Conservation (phyloP, 2,888 invertebrate genomes). For the Metacarcinus magister region DNA sequence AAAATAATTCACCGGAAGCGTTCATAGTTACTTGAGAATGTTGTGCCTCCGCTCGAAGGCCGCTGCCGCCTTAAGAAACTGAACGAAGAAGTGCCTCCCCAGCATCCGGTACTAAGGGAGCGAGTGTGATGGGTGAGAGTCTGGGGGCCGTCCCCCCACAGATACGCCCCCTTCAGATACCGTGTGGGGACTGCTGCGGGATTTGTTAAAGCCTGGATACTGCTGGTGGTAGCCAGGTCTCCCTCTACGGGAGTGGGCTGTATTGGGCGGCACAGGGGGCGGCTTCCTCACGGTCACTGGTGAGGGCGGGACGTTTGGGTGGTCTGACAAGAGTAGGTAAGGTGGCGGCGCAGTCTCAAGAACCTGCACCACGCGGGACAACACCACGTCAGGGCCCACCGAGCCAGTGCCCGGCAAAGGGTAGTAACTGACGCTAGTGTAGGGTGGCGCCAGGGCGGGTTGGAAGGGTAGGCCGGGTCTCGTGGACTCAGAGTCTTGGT, state of each 20-base stretch:
- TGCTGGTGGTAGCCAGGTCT: background rate
- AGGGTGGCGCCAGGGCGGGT: conserved; percentile 46
- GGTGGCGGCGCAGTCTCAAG: conserved; percentile 71
- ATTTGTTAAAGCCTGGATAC: conserved; percentile 49
- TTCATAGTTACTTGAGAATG: background rate
- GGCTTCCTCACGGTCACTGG: background rate
- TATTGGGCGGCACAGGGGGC: conserved; percentile 72
- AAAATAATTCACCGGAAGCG: no score
- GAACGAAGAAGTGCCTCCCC: background rate
- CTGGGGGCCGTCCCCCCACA: background rate
- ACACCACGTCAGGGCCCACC: conserved; percentile 42
- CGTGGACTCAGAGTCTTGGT: background rate
- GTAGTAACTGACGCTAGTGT: conserved; percentile 46
- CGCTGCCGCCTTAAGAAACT: background rate
- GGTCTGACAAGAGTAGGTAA: conserved; percentile 70
- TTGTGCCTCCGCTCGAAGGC: background rate
- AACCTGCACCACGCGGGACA: conserved; percentile 64
- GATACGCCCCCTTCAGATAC: background rate
- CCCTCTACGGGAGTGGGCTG: conserved; percentile 64
- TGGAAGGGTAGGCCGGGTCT: conserved; percentile 61
- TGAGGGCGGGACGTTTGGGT: conserved; percentile 62
- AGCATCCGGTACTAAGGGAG: background rate
- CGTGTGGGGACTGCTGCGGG: background rate
- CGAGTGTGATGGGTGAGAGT: background rate
- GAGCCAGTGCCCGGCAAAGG: conserved; percentile 53